These are phyloP conservation scores for Eupithecia exiguata DNA, from an alignment of 2,888 invertebrate species.

Conservation along the genomic window DNA sequence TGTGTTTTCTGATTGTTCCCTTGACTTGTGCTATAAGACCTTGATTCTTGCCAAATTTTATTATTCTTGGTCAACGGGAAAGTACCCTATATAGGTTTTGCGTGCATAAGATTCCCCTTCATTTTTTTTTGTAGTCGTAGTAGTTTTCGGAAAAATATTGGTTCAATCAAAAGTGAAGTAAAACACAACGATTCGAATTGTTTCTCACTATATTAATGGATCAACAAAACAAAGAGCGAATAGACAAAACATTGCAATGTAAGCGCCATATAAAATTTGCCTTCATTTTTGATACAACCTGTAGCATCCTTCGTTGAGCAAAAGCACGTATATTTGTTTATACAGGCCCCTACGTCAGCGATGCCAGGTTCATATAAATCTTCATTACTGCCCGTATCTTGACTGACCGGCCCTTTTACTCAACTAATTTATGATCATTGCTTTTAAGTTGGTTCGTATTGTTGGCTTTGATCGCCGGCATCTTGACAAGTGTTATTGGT, in stretches of 20 bases:
- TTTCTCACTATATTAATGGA: constrained; percentile 15
- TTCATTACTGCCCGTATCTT: constrained; percentile 63
- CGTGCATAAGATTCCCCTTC: too few species aligned
- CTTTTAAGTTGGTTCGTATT: constrained; percentile 49
- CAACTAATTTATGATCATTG: constrained; percentile 58
- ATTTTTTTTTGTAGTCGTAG: too few species aligned
- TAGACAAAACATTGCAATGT: constrained; percentile 21
- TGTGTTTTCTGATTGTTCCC: too few species aligned
- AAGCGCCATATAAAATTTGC: constrained; percentile 30
- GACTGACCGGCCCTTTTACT: constrained; percentile 55
- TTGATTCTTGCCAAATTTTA: too few species aligned
- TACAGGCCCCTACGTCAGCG: constrained; percentile 3
- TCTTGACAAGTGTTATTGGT: constrained; percentile 9
- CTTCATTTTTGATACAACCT: too few species aligned
- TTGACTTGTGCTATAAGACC: too few species aligned
- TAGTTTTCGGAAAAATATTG: too few species aligned
- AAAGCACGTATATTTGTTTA: not conserved
- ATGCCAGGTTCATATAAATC: constrained; percentile 58
- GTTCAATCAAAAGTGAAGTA: too few species aligned
- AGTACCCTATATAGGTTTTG: too few species aligned
- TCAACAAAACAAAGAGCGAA: constrained; percentile 26
- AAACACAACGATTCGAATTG: not conserved
- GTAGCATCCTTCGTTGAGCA: not conserved
- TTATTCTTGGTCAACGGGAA: too few species aligned
- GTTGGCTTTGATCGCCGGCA: constrained; percentile 36